Base-by-base conservation (phyloP, 2,113 vertebrate species). In the Mustela lutreola region DNA sequence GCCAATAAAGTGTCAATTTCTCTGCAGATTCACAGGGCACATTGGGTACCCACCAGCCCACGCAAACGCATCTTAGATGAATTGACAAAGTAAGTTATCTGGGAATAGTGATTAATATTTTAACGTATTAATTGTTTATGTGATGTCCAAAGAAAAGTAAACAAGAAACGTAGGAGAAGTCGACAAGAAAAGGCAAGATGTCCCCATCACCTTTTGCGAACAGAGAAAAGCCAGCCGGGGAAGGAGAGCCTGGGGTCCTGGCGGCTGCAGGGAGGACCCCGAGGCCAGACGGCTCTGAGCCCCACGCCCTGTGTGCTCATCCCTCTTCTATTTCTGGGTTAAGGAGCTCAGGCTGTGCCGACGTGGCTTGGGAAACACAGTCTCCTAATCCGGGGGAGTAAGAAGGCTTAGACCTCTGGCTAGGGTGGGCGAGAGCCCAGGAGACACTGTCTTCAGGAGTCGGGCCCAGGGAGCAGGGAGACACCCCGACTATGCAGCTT, bases 271-370 rank as follows among this genome's bases (percentile, higher is more conserved):
- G 1, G 2, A 11, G 50, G 26, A 53, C 3, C 11, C n/a, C 53
- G 3, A 5, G 22, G 11, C 39, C 22, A 11, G 21, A 26, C 3
- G 3, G 42, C 73, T 28, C 39, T 45, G 31, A n/a, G 78, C 22
- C 58, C 22, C 18, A 0, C 11, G 5, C 63, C 48, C 42, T n/a
- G 62, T 75, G 33, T 84, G 2, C n/a, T 94, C 92, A 96, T 62
- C 75, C 78, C 56, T 67, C 73, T 84, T 50, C 63, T 81, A 5
- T 97, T 96, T 98, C 94, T 95, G 89, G 93, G 93, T 89, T 95
- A 97, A 96, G 97, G 76, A 88, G 94, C 96, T 98, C 93, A 91
- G 94, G 26, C 62, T 65, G 85, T 26, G 45, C 31, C 31, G 33
- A 24, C 5, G 1, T 8, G 24, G 26, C 87, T 81, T 78, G 33